Conservation (phyloP, 2,888 invertebrate species). For the Lycia hirtaria region DNA sequence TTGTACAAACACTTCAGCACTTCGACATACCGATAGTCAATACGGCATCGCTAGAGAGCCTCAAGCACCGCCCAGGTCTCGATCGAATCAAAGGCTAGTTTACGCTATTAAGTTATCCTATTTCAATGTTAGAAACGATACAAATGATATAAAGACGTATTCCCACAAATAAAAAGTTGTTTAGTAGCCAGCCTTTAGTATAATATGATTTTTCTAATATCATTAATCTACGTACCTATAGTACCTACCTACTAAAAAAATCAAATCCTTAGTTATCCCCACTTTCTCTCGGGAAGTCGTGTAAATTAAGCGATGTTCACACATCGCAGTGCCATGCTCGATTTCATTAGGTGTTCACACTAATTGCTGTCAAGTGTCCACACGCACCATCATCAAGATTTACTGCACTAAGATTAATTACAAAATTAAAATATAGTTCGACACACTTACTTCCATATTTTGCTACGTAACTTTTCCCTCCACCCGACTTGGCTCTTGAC, state of each 20-base stretch:
- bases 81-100: too few species aligned
- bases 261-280: background rate
- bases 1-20: too few species aligned
- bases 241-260: background rate
- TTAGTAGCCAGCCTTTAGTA: too few species aligned
- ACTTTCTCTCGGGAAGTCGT: background rate
- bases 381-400: slow-evolving; percentile 25
- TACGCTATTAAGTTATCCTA: too few species aligned
- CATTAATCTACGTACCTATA: too few species aligned
- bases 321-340: slow-evolving; percentile 45
- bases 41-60: too few species aligned
- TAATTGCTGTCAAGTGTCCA: slow-evolving; percentile 58
- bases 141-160: too few species aligned
- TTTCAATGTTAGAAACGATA: too few species aligned
- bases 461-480: background rate
- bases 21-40: too few species aligned
- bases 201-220: too few species aligned
- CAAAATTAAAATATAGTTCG: background rate
- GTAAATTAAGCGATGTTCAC: slow-evolving; percentile 39
- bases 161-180: too few species aligned
- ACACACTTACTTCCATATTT: background rate
- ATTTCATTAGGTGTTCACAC: slow-evolving; percentile 48
- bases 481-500: background rate
- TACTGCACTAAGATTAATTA: slow-evolving; percentile 19
- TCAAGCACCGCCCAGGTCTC: too few species aligned